These are phyloP conservation scores for Diprion similis DNA, from an alignment of 1,140 invertebrate species.

Conservation along the genomic window DNA sequence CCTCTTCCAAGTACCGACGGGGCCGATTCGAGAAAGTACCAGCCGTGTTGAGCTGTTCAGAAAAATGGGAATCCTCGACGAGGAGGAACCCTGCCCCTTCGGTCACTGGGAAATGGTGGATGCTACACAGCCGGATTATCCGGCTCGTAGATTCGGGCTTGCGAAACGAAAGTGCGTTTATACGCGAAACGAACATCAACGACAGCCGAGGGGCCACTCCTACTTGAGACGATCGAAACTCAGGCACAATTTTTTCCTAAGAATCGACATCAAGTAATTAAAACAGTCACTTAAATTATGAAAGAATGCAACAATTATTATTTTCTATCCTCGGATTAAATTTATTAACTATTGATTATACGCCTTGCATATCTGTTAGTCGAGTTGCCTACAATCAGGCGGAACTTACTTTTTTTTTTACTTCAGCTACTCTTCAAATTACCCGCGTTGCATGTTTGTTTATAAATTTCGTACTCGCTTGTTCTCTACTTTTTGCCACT, in stretches of 20 bases:
- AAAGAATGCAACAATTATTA: not conserved
- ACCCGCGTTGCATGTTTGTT: no score
- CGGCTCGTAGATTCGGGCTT: conserved; percentile 16
- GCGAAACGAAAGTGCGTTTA: conserved; percentile 19
- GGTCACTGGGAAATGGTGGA: conserved; percentile 25
- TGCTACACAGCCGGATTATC: conserved; percentile 11
- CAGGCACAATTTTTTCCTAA: conserved; percentile 15
- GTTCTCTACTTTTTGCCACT: no score
- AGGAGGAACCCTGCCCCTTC: conserved; percentile 19
- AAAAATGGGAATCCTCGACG: conserved; percentile 23
- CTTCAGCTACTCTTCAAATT: no score
- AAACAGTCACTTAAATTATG: not conserved
- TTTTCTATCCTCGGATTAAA: no score
- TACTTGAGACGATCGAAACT: conserved; percentile 17
- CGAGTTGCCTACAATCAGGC: no score
- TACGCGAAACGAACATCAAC: conserved; percentile 3
- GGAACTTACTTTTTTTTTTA: no score
- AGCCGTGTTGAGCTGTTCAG: conserved; percentile 18
- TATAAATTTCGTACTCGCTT: no score
- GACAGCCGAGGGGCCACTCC: conserved; percentile 21
- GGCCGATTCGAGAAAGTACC: conserved; percentile 22
- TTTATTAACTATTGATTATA: no score
- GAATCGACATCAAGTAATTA: conserved; percentile 13
- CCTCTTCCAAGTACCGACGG: conserved; percentile 24
- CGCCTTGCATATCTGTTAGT: no score